Base-by-base conservation (phyloP, 2,113 vertebrate species). In the Parus major region DNA sequence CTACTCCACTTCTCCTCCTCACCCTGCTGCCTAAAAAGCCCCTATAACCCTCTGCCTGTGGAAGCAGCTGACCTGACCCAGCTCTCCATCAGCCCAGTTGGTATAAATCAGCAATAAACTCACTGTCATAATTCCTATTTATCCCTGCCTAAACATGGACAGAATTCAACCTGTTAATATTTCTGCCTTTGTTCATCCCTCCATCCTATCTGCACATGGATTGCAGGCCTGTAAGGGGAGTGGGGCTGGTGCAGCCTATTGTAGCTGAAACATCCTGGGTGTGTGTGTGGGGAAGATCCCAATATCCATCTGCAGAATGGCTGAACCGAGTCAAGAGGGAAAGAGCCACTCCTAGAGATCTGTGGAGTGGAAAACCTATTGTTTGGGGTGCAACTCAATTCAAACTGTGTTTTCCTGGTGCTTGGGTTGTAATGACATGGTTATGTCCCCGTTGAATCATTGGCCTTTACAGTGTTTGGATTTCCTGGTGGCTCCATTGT, bases 401-500 rank as follows among this genome's bases (percentile, higher is more conserved):
- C 56, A 88, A 55, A 22, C n/a, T 60, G 47, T 83, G 69, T 56
- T 90, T 94, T 95, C 88, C 94, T 76, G 59, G 46, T 87, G 68
- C 85, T 80, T 61, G 72, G 55, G 64, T 57, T 3, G 2, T 53
- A 94, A 83, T 69, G 81, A 79, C 85, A 61, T 55, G 65, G 70
- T 79, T 69, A 46, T 44, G 50, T 65, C 46, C 64, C 87, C 0
- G 0, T 21, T 88, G 90, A 91, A 90, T 94, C 72, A 88, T 12
- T 90, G 71, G 66, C 68, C 46, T 94, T 95, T 77, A 21, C 36
- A 60, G 69, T 86, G 71, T 86, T 91, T 96, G 77, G 68, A 28
- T 87, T 95, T 96, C 90, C 94, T 90, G 82, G 83, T 94, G 77
- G 72, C 46, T 83, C 87, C 95, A 92, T 90, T 86, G 94, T 92